These are phyloP conservation scores for Liasis olivaceus DNA, from an alignment of 2,797 vertebrate genomes.

Conservation along the genomic window DNA sequence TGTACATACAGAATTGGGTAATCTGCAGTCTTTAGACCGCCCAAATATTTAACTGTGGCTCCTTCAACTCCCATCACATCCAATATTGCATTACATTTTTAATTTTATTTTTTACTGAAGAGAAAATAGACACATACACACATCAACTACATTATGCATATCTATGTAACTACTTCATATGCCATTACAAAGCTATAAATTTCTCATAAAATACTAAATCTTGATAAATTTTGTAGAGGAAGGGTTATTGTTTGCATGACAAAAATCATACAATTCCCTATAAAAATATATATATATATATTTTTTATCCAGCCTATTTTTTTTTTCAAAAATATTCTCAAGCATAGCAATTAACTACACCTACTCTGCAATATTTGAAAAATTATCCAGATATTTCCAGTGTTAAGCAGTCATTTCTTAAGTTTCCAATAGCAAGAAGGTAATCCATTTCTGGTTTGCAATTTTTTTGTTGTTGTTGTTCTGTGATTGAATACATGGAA, in stretches of 20 bases:
- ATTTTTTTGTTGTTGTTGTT: neutral
- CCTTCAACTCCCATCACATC: neutral
- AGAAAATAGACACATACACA: neutral
- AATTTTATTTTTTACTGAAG: neutral
- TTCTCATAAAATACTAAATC: neutral
- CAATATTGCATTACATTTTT: neutral
- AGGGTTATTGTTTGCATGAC: neutral
- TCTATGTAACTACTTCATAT: neutral
- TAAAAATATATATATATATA: no score
- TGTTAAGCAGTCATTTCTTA: neutral
- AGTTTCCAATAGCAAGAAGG: neutral
- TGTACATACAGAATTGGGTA: neutral
- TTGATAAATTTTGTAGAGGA: neutral
- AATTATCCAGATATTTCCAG: neutral
- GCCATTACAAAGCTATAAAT: neutral
- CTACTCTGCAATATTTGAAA: neutral
- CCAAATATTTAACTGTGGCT: neutral
- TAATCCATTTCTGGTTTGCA: neutral
- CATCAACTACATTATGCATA: neutral
- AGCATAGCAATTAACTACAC: neutral
- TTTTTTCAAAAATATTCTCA: neutral
- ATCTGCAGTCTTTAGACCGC: neutral
- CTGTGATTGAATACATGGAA: neutral
- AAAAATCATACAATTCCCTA: neutral
- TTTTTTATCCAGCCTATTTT: neutral